Conservation (phyloP, 64 coral and sea anemone species). For the Platygyra sinensis region DNA sequence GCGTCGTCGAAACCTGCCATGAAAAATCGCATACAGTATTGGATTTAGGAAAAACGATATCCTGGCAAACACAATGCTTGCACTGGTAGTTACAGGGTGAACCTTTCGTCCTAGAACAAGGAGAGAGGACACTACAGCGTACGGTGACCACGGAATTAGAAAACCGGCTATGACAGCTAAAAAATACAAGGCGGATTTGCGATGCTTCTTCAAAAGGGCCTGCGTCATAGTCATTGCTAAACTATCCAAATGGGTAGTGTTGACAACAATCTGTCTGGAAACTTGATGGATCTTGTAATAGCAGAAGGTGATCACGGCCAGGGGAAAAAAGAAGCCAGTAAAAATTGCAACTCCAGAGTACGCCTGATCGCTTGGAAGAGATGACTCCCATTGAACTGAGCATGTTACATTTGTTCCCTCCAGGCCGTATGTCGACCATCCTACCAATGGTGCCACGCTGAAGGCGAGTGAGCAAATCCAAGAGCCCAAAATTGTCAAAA, state of each 20-base stretch:
- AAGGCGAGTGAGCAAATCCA: too few species aligned
- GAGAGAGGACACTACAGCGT: constrained; percentile 28
- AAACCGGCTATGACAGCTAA: constrained; percentile 33
- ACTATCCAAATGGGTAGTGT: background rate
- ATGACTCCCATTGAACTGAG: constrained; percentile 40
- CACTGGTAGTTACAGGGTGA: background rate
- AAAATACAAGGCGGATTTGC: constrained; percentile 30
- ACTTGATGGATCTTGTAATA: constrained; percentile 56
- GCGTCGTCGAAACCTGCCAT: constrained; percentile 22
- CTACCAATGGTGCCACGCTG: too few species aligned
- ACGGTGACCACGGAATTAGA: constrained; percentile 45
- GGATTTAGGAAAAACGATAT: constrained; percentile 43
- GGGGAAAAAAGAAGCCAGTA: constrained; percentile 48
- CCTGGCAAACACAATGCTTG: constrained; percentile 51
- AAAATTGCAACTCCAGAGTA: constrained; percentile 47
- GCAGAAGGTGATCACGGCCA: constrained; percentile 33
- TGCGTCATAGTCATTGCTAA: constrained; percentile 4
- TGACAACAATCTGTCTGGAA: constrained; percentile 11
- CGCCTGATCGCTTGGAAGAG: background rate
- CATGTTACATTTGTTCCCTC: constrained; percentile 54
- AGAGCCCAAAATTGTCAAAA: background rate
- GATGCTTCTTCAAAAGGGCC: constrained; percentile 27
- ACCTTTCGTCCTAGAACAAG: background rate
- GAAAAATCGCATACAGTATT: constrained; percentile 51
- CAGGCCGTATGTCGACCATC: too few species aligned